Evolutionary conservation across 2,888 invertebrate genomes (phyloP).

Genomic region (Hirtodrosophila duncani): DNA sequence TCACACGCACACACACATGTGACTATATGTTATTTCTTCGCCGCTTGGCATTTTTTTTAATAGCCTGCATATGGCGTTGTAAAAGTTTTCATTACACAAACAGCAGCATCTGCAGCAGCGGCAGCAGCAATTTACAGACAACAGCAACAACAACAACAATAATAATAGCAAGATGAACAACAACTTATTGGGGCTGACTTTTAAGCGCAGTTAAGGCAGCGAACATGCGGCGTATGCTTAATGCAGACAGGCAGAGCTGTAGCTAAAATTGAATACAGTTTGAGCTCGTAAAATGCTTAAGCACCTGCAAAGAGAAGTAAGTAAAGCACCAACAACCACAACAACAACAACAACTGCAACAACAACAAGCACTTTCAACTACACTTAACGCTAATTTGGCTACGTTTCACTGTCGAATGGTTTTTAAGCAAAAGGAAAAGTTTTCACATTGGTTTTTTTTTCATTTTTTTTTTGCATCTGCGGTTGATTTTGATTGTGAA

Average conservation of each 20-base stretch:
- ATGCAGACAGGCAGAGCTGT: constrained; percentile 42
- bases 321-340: constrained; percentile 12
- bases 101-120: constrained; percentile 50
- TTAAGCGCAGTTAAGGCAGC: constrained; percentile 68
- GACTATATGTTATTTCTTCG: too few relatives aligned
- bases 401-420: constrained; percentile 62
- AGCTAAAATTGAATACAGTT: constrained; percentile 67
- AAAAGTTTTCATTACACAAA: constrained; percentile 72
- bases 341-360: background rate
- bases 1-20: too few relatives aligned
- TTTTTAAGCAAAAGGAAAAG: constrained; percentile 37
- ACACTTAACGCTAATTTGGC: constrained; percentile 69
- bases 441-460: background rate
- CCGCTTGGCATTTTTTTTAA: too few relatives aligned
- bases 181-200: constrained; percentile 67
- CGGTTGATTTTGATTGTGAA: constrained; percentile 77
- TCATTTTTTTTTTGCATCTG: constrained; percentile 53
- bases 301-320: constrained; percentile 48
- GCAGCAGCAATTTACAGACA: constrained; percentile 31
- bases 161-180: background rate
- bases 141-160: constrained; percentile 18
- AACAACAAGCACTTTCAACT: constrained; percentile 22
- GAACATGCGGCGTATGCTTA: constrained; percentile 70
- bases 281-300: constrained; percentile 69
- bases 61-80: constrained; percentile 73